These are phyloP conservation scores for Microplitis deprimator DNA, from an alignment of 2,888 invertebrate species.

Conservation along the genomic window DNA sequence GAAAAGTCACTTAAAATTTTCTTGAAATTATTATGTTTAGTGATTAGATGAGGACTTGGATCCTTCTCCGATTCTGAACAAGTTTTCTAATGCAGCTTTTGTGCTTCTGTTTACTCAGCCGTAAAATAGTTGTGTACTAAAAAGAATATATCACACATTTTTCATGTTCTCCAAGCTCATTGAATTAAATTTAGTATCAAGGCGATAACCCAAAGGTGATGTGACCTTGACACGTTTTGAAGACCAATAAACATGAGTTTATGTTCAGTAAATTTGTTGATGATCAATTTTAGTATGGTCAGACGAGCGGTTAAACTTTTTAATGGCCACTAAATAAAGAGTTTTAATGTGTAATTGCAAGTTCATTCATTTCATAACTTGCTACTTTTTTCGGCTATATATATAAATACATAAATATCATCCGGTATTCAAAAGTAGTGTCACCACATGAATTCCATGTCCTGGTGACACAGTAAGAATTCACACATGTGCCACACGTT, in stretches of 20 bases:
- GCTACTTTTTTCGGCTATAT: not conserved
- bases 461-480: conserved; percentile 40
- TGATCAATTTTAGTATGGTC: conserved; percentile 22
- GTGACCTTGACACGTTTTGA: conserved; percentile 49
- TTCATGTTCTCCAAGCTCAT: conserved; percentile 9
- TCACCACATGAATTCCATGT: conserved; percentile 44
- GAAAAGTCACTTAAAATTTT: too few species aligned
- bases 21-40: too few species aligned
- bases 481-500: conserved; percentile 35
- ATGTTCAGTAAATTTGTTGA: conserved; percentile 6
- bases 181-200: conserved; percentile 24
- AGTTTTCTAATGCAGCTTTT: too few species aligned
- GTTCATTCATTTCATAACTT: conserved; percentile 27
- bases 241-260: conserved; percentile 19
- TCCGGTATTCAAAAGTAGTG: conserved; percentile 39
- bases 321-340: conserved; percentile 53
- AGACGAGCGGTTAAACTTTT: conserved; percentile 7
- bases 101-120: too few species aligned
- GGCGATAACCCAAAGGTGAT: conserved; percentile 44
- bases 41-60: too few species aligned
- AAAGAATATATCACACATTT: conserved; percentile 14
- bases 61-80: too few species aligned
- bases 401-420: not conserved
- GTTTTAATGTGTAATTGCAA: conserved; percentile 43
- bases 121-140: not conserved